phyloP scores from a whole-genome alignment of 2,113 vertebrate species.

The Lonchura striata region DNA sequence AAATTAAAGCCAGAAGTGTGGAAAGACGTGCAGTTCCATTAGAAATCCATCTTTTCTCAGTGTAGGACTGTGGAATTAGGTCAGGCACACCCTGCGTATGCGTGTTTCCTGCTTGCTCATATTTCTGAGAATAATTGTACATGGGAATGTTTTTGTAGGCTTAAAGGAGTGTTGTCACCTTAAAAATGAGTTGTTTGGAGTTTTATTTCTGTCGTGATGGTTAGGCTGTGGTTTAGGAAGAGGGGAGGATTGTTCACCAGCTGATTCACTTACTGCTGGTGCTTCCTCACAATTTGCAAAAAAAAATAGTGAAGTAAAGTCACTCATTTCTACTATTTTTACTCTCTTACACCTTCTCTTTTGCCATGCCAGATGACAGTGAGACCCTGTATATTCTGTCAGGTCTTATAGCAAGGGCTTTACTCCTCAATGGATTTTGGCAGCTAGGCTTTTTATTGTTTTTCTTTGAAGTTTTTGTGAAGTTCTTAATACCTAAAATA shows the following conservation, averaged over 20 bases:
- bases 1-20: neutral
- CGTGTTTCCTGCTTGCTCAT: slow-evolving; percentile 41
- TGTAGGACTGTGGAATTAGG: neutral
- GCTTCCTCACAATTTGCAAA: neutral
- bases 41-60: neutral
- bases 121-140: slow-evolving; percentile 18
- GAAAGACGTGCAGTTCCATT: neutral
- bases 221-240: neutral
- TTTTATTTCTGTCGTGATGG: neutral
- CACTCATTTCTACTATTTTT: neutral
- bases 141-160: neutral
- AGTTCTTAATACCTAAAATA: neutral
- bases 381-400: neutral
- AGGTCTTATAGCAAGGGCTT: neutral
- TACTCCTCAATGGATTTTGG: neutral
- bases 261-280: neutral
- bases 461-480: neutral
- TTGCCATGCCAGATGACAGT: neutral
- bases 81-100: slow-evolving; percentile 26
- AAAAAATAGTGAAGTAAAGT: neutral
- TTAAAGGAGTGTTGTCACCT: slow-evolving; percentile 29
- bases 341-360: neutral
- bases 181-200: neutral
- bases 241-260: neutral
- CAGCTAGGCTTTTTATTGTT: neutral